phyloP scores from a whole-genome alignment of 2,888 invertebrate species.

The Kryphioiulus occultus region DNA sequence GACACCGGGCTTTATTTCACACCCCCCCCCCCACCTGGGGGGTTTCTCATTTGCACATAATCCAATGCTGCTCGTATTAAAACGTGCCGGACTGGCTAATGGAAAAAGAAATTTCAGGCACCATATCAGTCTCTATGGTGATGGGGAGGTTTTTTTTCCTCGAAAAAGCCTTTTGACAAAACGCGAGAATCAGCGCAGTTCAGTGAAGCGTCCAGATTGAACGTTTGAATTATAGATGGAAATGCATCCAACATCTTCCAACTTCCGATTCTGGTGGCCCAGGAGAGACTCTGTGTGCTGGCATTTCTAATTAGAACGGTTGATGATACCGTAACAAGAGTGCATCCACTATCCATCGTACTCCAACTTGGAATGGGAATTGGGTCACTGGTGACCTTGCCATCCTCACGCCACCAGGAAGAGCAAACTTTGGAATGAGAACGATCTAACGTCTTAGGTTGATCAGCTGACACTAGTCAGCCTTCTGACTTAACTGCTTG shows the following conservation, averaged over 20 bases:
- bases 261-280: neutral
- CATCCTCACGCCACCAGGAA: no score
- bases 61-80: neutral
- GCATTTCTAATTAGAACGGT: neutral
- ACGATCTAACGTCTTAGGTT: no score
- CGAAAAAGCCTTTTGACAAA: constrained; percentile 37
- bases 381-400: neutral
- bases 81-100: neutral
- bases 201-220: constrained; percentile 40
- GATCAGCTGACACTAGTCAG: no score
- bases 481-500: no score
- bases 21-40: neutral
- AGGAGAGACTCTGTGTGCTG: neutral
- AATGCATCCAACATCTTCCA: neutral
- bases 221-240: constrained; percentile 35
- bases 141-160: neutral
- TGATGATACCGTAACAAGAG: neutral
- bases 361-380: neutral
- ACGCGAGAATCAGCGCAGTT: constrained; percentile 37
- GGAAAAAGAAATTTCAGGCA: constrained; percentile 22
- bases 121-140: constrained; percentile 25
- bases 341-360: neutral
- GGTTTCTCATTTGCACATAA: neutral
- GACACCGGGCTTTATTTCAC: neutral
- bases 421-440: no score